These are phyloP conservation scores for Xiphophorus birchmanni DNA, from an alignment of 2,797 vertebrate genomes.

Conservation along the genomic window DNA sequence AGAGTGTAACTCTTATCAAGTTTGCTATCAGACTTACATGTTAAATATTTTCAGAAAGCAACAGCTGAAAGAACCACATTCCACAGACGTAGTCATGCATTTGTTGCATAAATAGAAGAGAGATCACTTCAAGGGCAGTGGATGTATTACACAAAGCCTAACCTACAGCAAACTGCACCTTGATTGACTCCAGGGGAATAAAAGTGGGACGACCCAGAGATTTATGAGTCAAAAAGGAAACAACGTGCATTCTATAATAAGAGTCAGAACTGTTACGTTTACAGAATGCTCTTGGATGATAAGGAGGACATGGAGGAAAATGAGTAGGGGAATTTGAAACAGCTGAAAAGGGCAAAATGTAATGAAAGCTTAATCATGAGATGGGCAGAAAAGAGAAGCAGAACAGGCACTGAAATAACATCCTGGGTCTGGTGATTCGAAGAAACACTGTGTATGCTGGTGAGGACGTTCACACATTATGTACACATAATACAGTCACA, in stretches of 20 bases:
- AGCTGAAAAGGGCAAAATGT: conserved; percentile 49
- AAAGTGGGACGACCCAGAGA: conserved; percentile 26
- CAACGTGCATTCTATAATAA: conserved; percentile 45
- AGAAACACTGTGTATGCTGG: conserved; percentile 31
- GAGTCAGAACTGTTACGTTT: conserved; percentile 42
- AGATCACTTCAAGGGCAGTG: conserved; percentile 57
- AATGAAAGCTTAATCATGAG: conserved; percentile 62
- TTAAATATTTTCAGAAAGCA: conserved; percentile 3
- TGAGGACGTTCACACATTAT: background rate
- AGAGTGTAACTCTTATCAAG: conserved; percentile 13
- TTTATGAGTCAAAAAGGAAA: conserved; percentile 41
- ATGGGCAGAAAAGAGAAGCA: conserved; percentile 22
- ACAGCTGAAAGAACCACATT: conserved; percentile 33
- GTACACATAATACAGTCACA: too few species aligned
- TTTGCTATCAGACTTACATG: background rate
- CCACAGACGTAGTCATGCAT: conserved; percentile 44
- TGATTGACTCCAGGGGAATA: conserved; percentile 14
- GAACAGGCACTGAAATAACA: conserved; percentile 45
- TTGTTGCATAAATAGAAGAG: conserved; percentile 33
- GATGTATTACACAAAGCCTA: conserved; percentile 51
- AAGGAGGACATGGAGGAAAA: conserved; percentile 27
- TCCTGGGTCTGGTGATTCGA: conserved; percentile 41
- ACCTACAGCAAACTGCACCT: conserved; percentile 45
- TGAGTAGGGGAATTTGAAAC: conserved; percentile 46
- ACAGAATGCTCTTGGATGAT: conserved; percentile 40